These are phyloP conservation scores for Allophyes oxyacanthae DNA, from an alignment of 2,888 invertebrate genomes.

Conservation along the genomic window DNA sequence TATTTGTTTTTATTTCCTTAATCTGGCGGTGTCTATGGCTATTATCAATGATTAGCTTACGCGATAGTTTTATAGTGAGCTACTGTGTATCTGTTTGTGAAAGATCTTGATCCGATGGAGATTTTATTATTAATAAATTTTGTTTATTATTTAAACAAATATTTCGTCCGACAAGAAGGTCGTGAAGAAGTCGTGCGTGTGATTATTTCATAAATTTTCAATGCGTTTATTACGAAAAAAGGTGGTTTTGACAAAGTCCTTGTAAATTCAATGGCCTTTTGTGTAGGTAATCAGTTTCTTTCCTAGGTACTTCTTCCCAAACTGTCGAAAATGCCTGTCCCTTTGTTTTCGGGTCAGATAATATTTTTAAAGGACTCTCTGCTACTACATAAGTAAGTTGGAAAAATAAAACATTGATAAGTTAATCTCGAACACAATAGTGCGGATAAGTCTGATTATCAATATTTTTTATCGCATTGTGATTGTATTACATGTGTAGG, in stretches of 20 bases:
- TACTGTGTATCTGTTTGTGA: conserved; percentile 11
- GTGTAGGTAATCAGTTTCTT: too few species aligned
- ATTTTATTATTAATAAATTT: not conserved
- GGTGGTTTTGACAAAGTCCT: too few species aligned
- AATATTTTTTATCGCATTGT: conserved; percentile 35
- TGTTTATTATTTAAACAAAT: too few species aligned
- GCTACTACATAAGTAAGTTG: conserved; percentile 8
- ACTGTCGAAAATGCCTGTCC: too few species aligned
- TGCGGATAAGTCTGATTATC: conserved; percentile 39
- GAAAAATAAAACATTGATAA: conserved; percentile 28
- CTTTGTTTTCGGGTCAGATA: too few species aligned
- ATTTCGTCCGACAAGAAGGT: too few species aligned
- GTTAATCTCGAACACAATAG: conserved; percentile 7
- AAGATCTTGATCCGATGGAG: not conserved
- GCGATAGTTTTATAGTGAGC: conserved; percentile 13
- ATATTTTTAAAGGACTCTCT: too few species aligned
- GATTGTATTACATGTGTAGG: conserved; percentile 31
- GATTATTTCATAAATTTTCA: too few species aligned
- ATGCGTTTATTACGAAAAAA: too few species aligned
- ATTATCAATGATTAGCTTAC: conserved; percentile 20
- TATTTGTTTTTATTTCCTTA: conserved; percentile 28
- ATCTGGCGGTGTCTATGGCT: conserved; percentile 1
- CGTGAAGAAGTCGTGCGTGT: too few species aligned
- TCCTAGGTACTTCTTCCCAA: too few species aligned
- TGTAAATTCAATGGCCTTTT: too few species aligned